These are phyloP conservation scores for Camptogramma bilineatum DNA, from an alignment of 2,888 invertebrate genomes.

Conservation along the genomic window DNA sequence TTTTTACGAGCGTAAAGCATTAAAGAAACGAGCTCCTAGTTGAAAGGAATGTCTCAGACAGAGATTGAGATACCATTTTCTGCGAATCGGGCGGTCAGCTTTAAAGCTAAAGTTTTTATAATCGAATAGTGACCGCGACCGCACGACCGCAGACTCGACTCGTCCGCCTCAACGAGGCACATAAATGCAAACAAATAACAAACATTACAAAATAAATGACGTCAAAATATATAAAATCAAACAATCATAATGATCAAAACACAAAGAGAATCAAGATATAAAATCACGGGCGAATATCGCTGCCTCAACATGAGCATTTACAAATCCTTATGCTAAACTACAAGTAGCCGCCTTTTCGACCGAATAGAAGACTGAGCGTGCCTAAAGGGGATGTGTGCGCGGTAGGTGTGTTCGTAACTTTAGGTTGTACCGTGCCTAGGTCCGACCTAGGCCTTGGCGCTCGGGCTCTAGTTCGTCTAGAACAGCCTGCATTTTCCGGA, in stretches of 20 bases:
- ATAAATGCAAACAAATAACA: slow-evolving; percentile 74
- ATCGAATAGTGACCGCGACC: slow-evolving; percentile 39
- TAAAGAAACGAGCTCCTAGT: slow-evolving; percentile 38
- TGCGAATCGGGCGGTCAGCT: slow-evolving; percentile 32
- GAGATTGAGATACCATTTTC: slow-evolving; percentile 35
- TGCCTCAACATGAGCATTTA: slow-evolving; percentile 19
- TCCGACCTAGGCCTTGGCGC: slow-evolving; percentile 70
- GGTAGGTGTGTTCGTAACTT: slow-evolving; percentile 44
- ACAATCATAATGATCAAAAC: slow-evolving; percentile 37
- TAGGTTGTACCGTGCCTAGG: slow-evolving; percentile 61
- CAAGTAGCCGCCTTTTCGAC: slow-evolving; percentile 93
- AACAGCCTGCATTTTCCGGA: slow-evolving; percentile 29
- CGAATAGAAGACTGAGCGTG: slow-evolving; percentile 92
- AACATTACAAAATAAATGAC: slow-evolving; percentile 58
- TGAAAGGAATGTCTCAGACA: slow-evolving; percentile 45
- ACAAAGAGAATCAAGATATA: slow-evolving; percentile 42
- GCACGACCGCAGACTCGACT: slow-evolving; percentile 37
- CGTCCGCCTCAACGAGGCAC: slow-evolving; percentile 46
- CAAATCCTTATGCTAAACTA: slow-evolving; percentile 45
- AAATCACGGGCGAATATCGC: slow-evolving; percentile 38
- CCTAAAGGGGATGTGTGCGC: slow-evolving; percentile 85
- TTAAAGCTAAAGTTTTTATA: slow-evolving; percentile 42
- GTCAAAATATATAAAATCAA: slow-evolving; percentile 49
- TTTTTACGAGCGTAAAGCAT: slow-evolving; percentile 29
- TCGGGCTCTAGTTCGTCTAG: slow-evolving; percentile 67